Base-by-base conservation (phyloP, 2,113 vertebrate genomes). In the Chaetura pelagica region DNA sequence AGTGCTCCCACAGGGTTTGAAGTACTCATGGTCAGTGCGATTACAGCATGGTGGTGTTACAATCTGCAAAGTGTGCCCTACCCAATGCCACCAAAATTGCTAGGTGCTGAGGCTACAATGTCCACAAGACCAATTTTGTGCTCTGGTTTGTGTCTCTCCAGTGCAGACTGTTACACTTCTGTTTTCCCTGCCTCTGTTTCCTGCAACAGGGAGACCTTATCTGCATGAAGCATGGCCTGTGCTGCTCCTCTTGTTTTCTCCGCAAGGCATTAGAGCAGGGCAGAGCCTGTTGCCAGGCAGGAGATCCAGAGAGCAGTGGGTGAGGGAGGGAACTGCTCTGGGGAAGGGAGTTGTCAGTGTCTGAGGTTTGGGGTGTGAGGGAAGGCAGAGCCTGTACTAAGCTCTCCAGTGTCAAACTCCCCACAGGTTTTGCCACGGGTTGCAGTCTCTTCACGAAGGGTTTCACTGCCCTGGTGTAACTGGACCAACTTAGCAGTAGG, bases 11-110 rank as follows among this genome's bases (percentile, higher is more conserved):
- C 0, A 3, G 46, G 3, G 13, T 76, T 29, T 76, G 71, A 76
- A 52, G 75, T 29, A 59, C 34, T 17, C 49, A 44, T 62, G 40
- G 54, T 40, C 35, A 62, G 4, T 34, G n/a, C 12, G 76, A 40
- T 66, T 49, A 61, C n/a, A 67, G 23, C 29, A 21, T 0, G 1
- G 17, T 1, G 8, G 34, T 12, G 15, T 29, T 89, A 40, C 10
- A 44, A 17, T 49, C 40, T 76, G 54, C 75, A 73, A 76, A 68
- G 15, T 14, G 24, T 76, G 20, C 42, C 48, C 26, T 72, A 18
- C 32, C 27, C 48, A 48, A 1, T 55, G 34, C 40, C 46, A 23
- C 54, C 67, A 73, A 64, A 91, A 76, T 80, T 49, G 46, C 54
- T 83, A 12, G 6, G 6, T 68, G 16, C 23, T 69, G 75, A 58